These are phyloP conservation scores for Aphodius granarius DNA, from an alignment of 2,888 invertebrate species.

Conservation along the genomic window DNA sequence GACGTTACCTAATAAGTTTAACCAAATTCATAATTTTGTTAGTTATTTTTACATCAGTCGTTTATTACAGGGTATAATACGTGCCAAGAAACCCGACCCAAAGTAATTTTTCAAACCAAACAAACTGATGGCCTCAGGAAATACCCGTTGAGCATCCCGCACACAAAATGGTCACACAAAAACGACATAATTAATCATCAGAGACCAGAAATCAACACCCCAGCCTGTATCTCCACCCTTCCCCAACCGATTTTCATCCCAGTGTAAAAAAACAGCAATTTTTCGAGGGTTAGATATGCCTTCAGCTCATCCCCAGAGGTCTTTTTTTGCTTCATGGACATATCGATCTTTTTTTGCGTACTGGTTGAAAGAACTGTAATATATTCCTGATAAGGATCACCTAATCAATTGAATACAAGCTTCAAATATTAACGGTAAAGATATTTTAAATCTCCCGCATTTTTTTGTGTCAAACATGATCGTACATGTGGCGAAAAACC, in stretches of 20 bases:
- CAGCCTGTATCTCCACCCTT: neutral
- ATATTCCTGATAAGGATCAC: no score
- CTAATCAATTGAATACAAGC: no score
- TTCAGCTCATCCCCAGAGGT: neutral
- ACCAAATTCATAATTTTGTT: neutral
- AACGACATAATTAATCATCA: neutral
- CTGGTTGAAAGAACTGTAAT: no score
- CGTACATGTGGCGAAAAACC: neutral
- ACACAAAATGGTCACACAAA: neutral
- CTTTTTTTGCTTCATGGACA: neutral
- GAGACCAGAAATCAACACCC: neutral
- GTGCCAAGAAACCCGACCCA: neutral
- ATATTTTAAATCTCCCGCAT: neutral
- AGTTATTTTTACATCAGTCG: constrained; percentile 2
- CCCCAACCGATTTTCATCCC: neutral
- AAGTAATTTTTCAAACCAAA: neutral
- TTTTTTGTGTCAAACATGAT: no score
- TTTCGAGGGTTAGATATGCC: neutral
- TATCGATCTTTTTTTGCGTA: neutral
- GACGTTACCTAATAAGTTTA: no score
- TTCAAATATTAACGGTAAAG: no score
- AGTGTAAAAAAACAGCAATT: neutral
- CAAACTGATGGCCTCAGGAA: neutral
- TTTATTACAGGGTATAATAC: neutral
- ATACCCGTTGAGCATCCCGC: neutral